phyloP scores from a whole-genome alignment of 2,797 vertebrate genomes.

The Myotis planiceps region DNA sequence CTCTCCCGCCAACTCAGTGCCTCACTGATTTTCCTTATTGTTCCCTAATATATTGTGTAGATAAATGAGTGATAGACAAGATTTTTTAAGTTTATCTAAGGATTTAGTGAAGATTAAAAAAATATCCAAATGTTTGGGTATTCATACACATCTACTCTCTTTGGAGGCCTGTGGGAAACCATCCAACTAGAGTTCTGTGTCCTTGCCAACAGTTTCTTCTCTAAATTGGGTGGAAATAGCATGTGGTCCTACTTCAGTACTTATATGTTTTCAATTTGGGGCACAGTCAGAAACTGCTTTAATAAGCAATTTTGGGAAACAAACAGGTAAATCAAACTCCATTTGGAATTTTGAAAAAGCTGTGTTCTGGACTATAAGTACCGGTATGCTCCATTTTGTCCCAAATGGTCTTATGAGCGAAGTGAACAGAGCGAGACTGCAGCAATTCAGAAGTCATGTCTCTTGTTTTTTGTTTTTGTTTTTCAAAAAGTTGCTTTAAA shows the following conservation, averaged over 20 bases:
- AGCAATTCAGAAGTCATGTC: background rate
- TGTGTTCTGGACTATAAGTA: background rate
- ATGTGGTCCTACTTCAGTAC: background rate
- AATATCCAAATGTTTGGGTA: conserved; percentile 59
- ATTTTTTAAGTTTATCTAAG: conserved; percentile 58
- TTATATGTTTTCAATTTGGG: conserved; percentile 26
- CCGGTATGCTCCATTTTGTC: background rate
- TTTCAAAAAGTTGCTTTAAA: background rate
- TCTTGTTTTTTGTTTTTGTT: background rate
- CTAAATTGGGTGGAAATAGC: conserved; percentile 55
- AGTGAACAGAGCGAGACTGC: background rate
- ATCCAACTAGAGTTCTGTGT: conserved; percentile 34
- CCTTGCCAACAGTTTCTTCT: conserved; percentile 54
- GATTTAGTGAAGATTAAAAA: conserved; percentile 40
- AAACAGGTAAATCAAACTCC: conserved; percentile 36
- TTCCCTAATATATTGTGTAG: conserved; percentile 66
- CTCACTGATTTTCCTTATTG: conserved; percentile 54
- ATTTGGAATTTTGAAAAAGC: background rate
- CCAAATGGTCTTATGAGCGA: background rate
- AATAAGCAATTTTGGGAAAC: conserved; percentile 1
- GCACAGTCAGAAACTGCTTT: conserved; percentile 3
- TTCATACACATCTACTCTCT: conserved; percentile 55
- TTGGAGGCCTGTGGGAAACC: conserved; percentile 52
- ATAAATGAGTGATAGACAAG: conserved; percentile 48
- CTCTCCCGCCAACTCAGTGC: background rate